Evolutionary conservation across 1,140 invertebrate species (phyloP), one percentile per base, ranked within the genome.

Genomic region (Phenacoccus solenopsis): DNA sequence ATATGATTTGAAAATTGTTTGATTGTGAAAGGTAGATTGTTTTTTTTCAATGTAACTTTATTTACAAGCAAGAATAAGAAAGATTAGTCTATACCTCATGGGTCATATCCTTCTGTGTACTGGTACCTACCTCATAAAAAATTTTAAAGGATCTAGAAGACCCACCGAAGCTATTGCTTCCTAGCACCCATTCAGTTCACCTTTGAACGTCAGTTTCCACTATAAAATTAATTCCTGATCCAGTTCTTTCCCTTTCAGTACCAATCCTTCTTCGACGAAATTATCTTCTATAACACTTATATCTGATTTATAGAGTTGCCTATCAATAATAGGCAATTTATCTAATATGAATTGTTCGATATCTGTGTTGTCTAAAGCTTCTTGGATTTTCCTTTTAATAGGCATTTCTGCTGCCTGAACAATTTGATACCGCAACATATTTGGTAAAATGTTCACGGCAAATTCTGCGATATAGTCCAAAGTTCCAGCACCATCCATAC

Each of bases 381-480:
- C 83, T 74, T 86, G 84, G 0, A 91, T 80, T 61, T 85, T 83
- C 71, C 84, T 83, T 74, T 83, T 87, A 1, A 91, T 78, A 0
- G 89, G 89, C 68, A 84, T 84, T 78, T 91, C 90, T 9, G 90
- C 77, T 2, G 89, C 89, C 75, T 91, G 88, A 83, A 90, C 88
- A 72, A 93, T 90, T 79, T 91, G 89, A 79, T 90, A 89, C 72
- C 90, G 81, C 68, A 93, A 79, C 59, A 93, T 78, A 81, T 93
- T 93, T 1, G 90, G 90, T 56, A 92, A 72, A 72, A 93, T 80
- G 76, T 93, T 93, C 0, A 92, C 80, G 1, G 80, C 82, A 70
- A 89, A 86, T 79, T 93, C 90, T 57, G 90, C 80, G 3, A 88
- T 73, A 76, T 92, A 93, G 78, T 93, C 90, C 16, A 90, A 59